Base-by-base conservation (phyloP, 2,888 invertebrate species). In the Gastracanthus pulcherrimus region DNA sequence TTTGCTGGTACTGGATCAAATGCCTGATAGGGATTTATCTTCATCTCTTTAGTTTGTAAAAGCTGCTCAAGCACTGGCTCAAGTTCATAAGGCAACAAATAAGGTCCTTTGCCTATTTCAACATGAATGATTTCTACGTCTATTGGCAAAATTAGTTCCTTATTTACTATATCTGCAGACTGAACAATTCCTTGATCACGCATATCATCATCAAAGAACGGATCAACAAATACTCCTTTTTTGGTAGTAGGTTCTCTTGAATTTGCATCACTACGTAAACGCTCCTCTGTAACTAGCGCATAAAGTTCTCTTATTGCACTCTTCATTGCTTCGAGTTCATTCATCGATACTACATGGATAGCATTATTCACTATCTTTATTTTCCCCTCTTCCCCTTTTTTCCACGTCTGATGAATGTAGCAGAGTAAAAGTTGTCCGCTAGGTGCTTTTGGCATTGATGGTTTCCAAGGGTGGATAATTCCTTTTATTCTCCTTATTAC, bases 211-310 rank as follows among this genome's bases (percentile, higher is more conserved):
- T 69, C 69, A 45, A 69, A 69, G 45, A 69, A 69, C 9, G 45
- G 16, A 69, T 69, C 69, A 69, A 69, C 69, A 69, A 69, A 69
- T 45, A 69, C 69, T 69, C 69, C 69, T 69, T 69, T 69, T 69
- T 69, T 69, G 23, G 69, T 69, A 7, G 69, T 69, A 69, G 69
- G 69, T 48, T 69, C 69, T 45, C 69, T 69, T 69, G 69, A 69
- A 69, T 69, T 69, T 69, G 69, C 69, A 69, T 69, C 69, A 69
- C 29, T 69, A 45, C 69, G 69, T 69, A 69, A 23, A 69, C 69
- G 69, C 19, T 38, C 38, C 4, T 38, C 4, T 4, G 38, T 9
- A 38, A 38, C 38, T 9, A 38, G 38, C 38, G 38, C 38, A 38
- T 38, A 38, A 38, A 69, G 69, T 41, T 69, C 69, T 19, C 23